phyloP scores from a whole-genome alignment of 35 echinoderm and acorn worm genomes.

The Amphiura filiformis region DNA sequence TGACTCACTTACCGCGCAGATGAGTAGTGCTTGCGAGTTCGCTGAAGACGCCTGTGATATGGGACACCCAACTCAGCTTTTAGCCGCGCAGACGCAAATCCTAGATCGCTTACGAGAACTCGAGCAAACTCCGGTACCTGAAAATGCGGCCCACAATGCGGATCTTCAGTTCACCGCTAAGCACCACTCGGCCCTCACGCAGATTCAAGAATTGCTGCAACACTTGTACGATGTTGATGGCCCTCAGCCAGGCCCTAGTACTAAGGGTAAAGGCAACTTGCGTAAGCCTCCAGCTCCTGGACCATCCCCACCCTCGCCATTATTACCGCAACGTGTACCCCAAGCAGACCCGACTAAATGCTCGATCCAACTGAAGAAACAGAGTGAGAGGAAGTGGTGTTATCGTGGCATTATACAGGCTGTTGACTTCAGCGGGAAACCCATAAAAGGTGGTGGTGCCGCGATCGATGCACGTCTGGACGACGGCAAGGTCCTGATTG shows the following conservation, averaged over 20 bases:
- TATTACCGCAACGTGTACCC: neutral
- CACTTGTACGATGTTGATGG: neutral
- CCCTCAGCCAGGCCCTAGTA: neutral
- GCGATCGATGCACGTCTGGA: neutral
- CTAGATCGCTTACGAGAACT: neutral
- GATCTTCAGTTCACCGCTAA: neutral
- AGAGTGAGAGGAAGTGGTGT: neutral
- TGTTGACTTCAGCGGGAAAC: neutral
- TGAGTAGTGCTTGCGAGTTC: slow-evolving; percentile 19
- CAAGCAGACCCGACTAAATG: neutral
- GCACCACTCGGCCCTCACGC: neutral
- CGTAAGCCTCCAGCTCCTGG: neutral
- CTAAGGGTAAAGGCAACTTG: neutral
- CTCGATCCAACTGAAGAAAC: neutral
- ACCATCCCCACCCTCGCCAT: neutral
- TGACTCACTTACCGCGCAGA: neutral
- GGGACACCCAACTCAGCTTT: neutral
- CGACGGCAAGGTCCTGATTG: neutral
- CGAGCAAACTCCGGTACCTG: neutral
- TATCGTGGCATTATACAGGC: neutral
- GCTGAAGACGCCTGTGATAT: slow-evolving; percentile 16
- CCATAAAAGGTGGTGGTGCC: neutral
- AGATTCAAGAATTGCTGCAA: neutral
- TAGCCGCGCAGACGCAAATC: neutral
- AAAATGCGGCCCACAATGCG: neutral